Evolutionary conservation across 2,113 vertebrate genomes (phyloP), one percentile per base, ranked within the genome.

Genomic region (Polyodon spathula): DNA sequence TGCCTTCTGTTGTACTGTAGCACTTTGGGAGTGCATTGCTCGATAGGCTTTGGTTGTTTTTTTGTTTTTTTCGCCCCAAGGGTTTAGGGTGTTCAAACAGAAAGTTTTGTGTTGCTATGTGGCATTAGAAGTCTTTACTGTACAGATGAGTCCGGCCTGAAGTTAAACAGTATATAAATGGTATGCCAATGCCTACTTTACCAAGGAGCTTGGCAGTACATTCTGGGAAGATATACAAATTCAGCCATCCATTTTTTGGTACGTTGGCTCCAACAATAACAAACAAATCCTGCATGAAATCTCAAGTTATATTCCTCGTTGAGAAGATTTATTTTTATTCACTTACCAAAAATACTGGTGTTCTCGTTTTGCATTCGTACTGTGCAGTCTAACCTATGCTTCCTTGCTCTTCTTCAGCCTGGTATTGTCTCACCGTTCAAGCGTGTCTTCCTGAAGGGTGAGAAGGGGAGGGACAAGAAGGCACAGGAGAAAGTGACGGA

Each of bases 401-500:
- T 62, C 66, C 8, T 53, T 1, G 67, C 59, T 73, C 60, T 68
- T 55, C 68, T 4, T 5, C 84, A 98, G 95, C 89, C 92, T 74
- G 94, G 95, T 71, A 92, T 97, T 53, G 93, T 94, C 80, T 96
- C 93, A 67, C 95, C 95, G 5, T 97, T 98, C 82, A 98, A 96
- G 79, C 87, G 95, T 11, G 94, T 97, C 70, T 96, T 97, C 82
- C 87, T 94, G 75, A 97, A 97, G 77, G 93, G 93, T 1, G 95
- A 98, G 63, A 97, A 94, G 64, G 90, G 89, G 17, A 71, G 92
- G 68, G 95, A 98, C 70, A 98, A 97, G 74, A 98, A 97, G 74
- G 86, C 89, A 61, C 92, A 92, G 63, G 95, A 98, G 87, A 97
- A 95, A 79, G 81, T 89, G 52, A 88, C 89, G 0, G 94, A 96